phyloP scores from a whole-genome alignment of 2,797 vertebrate species.

The Xerus rutilus region DNA sequence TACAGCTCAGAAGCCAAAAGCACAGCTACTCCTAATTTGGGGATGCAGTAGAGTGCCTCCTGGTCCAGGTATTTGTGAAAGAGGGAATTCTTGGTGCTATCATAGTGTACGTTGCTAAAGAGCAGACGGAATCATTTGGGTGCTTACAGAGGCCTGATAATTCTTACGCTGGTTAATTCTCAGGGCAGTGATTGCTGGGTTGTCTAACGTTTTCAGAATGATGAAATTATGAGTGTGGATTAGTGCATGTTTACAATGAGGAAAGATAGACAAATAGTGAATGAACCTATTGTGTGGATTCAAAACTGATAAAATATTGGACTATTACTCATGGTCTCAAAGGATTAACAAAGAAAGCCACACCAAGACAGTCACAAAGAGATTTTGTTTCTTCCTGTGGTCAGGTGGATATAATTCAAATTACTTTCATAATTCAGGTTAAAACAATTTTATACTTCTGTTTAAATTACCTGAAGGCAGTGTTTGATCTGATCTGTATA shows the following conservation, averaged over 20 bases:
- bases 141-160: conserved; percentile 67
- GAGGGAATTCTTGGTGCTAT: conserved; percentile 65
- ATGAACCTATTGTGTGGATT: conserved; percentile 51
- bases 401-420: conserved; percentile 62
- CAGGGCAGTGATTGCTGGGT: conserved; percentile 35
- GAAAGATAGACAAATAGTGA: conserved; percentile 5
- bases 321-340: conserved; percentile 13
- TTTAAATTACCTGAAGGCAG: conserved; percentile 55
- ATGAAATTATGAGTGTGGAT: conserved; percentile 20
- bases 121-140: neutral
- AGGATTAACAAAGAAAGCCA: conserved; percentile 43
- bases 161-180: conserved; percentile 50
- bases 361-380: conserved; percentile 32
- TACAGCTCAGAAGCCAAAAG: conserved; percentile 58
- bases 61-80: conserved; percentile 81
- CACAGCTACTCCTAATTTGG: conserved; percentile 76
- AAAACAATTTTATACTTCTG: conserved; percentile 58
- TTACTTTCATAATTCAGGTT: conserved; percentile 65
- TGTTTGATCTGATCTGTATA: conserved; percentile 47
- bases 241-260: neutral
- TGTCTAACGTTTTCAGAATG: conserved; percentile 52
- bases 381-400: conserved; percentile 48
- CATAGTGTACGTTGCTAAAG: conserved; percentile 31
- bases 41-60: conserved; percentile 73
- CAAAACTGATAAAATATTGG: conserved; percentile 49